A percentile compares a stretch with the other conserved stretches of the same genome.
Conservation (phyloP, 2,113 vertebrate species). For the Nyctibius bracteatus region DNA sequence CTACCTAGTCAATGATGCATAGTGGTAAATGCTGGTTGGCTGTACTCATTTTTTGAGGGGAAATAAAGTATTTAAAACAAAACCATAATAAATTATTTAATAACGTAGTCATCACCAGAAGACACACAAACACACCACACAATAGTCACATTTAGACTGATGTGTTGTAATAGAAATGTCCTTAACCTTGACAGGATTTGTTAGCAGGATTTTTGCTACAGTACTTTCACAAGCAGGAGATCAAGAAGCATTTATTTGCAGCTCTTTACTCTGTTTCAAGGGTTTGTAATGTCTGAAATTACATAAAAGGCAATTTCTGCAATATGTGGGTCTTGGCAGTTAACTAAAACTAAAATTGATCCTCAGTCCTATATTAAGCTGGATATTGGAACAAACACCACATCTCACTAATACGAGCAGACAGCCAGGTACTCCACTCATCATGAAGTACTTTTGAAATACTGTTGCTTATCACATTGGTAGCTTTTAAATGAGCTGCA, state of each 20-base stretch:
- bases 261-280: not conserved
- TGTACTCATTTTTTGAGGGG: not conserved
- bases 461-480: not conserved
- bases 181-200: not conserved
- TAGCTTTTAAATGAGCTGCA: not conserved
- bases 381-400: not conserved
- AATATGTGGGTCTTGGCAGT: not conserved
- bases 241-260: rapidly evolving
- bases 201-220: not conserved
- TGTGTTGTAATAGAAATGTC: not conserved
- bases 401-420: not conserved
- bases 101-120: not conserved
- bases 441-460: not conserved
- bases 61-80: not conserved
- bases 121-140: not conserved
- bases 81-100: not conserved
- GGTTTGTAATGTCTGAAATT: not conserved
- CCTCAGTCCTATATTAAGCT: not conserved
- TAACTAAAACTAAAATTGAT: not conserved
- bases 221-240: not conserved
- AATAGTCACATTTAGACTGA: not conserved
- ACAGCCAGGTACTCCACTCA: not conserved
- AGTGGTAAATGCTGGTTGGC: not conserved
- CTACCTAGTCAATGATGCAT: not conserved
- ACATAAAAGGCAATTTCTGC: not conserved